Evolutionary conservation across 2,113 vertebrate species (phyloP).

Genomic region (Brachionichthys hirsutus): DNA sequence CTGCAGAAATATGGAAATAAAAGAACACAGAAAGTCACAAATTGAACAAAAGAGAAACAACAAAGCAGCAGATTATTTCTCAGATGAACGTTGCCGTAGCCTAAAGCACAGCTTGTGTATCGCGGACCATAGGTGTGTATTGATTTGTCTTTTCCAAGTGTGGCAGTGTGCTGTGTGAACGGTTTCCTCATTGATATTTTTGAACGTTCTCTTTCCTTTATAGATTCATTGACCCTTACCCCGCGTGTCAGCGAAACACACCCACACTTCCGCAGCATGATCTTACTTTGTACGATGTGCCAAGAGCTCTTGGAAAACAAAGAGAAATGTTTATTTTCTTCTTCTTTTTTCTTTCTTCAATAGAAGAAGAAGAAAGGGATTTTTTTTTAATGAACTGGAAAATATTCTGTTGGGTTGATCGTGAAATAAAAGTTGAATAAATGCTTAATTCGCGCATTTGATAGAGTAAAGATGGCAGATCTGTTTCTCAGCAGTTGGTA

Average conservation of each 20-base stretch:
- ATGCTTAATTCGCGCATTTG: constrained; percentile 32
- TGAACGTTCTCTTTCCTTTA: constrained; percentile 51
- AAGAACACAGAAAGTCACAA: constrained; percentile 28
- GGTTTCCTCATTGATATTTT: constrained; percentile 62
- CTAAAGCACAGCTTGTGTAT: constrained; percentile 39
- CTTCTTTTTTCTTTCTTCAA: too few species aligned
- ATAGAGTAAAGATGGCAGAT: neutral
- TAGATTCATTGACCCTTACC: constrained; percentile 57
- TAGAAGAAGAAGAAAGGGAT: neutral
- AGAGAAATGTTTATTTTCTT: constrained; percentile 8
- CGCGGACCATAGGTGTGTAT: constrained; percentile 32
- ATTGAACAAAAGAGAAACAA: constrained; percentile 25
- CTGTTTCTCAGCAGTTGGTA: neutral
- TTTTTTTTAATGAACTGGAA: too few species aligned
- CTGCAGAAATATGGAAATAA: constrained; percentile 2
- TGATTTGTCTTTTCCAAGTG: constrained; percentile 45
- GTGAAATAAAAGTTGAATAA: constrained; percentile 48
- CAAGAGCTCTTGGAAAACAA: constrained; percentile 50
- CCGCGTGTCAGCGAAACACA: constrained; percentile 49
- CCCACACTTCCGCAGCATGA: constrained; percentile 41
- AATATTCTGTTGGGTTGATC: constrained; percentile 25
- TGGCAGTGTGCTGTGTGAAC: constrained; percentile 38
- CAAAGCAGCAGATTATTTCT: constrained; percentile 27
- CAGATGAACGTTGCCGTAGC: constrained; percentile 35
- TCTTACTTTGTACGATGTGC: constrained; percentile 57